phyloP scores from a whole-genome alignment of 1,140 invertebrate species.

The Hypsibius dujardini region DNA sequence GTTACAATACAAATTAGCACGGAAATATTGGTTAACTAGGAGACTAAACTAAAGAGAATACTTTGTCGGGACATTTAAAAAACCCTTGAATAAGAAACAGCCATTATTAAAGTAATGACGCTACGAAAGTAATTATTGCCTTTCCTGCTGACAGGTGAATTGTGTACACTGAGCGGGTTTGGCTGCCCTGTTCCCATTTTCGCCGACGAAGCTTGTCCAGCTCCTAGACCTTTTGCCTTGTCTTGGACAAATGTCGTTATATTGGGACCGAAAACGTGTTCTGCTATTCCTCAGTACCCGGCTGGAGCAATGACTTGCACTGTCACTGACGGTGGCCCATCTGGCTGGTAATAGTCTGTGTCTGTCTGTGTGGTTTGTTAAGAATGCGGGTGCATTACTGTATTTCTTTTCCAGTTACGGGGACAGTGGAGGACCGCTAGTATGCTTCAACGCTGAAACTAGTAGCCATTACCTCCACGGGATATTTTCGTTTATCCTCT shows the following conservation, averaged over 20 bases:
- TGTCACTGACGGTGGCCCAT: not conserved
- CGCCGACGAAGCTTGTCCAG: not conserved
- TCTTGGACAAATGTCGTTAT: not conserved
- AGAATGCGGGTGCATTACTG: not conserved
- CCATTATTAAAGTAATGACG: too few relatives aligned
- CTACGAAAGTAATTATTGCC: too few relatives aligned
- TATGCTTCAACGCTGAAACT: not conserved
- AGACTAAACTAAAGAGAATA: too few relatives aligned
- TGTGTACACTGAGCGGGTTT: not conserved
- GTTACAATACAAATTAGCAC: too few relatives aligned
- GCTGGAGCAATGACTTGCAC: not conserved
- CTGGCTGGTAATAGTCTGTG: too few relatives aligned
- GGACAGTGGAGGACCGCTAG: not conserved
- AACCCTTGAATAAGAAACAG: too few relatives aligned
- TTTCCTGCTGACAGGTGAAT: not conserved
- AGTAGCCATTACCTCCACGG: not conserved
- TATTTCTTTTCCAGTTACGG: not conserved
- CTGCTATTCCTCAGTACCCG: not conserved
- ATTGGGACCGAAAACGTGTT: not conserved
- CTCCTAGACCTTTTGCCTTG: not conserved
- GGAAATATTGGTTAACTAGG: too few relatives aligned
- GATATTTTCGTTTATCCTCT: not conserved
- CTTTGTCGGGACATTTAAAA: too few relatives aligned
- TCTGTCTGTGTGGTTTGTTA: not conserved
- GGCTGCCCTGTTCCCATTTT: constrained; percentile 3